Base-by-base conservation (phyloP, 2,797 vertebrate species). In the Melanotaenia nigrans region DNA sequence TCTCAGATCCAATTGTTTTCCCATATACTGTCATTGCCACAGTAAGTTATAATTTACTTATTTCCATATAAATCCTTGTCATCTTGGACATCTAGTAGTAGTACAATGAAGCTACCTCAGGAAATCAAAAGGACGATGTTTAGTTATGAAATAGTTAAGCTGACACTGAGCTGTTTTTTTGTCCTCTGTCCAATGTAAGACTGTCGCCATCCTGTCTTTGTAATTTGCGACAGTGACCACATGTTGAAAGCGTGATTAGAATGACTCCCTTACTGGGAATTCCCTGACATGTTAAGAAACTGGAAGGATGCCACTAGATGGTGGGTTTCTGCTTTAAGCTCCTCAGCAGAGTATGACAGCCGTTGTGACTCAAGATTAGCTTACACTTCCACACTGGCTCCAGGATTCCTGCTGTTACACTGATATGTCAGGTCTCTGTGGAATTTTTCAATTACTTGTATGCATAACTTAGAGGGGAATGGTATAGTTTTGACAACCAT, bases 341-440 rank as follows among this genome's bases (percentile, higher is more conserved):
- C 57, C 69, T 71, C 35, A 11, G 70, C 38, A 32, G 68, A 77
- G 63, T 58, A 61, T 80, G 87, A 83, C 83, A 83, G 71, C 73
- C 56, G 51, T 63, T 76, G 65, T 68, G 82, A 70, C 74, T 80
- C 62, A 38, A 68, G 84, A 87, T 89, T 89, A 89, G 80, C 81
- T 64, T 80, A 58, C 74, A 76, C 61, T 76, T 78, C 72, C 81
- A 69, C 61, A 75, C 65, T 64, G 82, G 82, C 80, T 78, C 79
- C 36, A 10, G 62, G 78, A 74, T 82, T 79, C 80, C 77, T 78
- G 78, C 59, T 75, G 73, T 71, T 70, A 75, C 73, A 79, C 77
- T 83, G 66, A 49, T 55, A 79, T 69, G 79, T 82, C 58, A 78
- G 38, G 57, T 77, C 68, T 73, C 61, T 20, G 14, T 42, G 60